phyloP scores from a whole-genome alignment of 2,888 invertebrate genomes.

The Mellilla xanthometata region DNA sequence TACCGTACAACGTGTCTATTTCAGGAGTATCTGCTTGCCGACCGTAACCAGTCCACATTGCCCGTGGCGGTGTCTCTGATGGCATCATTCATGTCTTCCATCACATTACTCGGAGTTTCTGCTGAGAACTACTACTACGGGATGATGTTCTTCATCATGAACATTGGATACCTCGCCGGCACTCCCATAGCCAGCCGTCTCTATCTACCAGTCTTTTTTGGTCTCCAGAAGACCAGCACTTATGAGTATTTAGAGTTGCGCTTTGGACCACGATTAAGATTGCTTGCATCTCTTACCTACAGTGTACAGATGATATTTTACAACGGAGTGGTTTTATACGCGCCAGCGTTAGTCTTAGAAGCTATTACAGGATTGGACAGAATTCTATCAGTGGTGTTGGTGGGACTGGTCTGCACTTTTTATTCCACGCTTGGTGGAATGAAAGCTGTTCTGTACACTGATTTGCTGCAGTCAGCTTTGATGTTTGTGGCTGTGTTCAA shows the following conservation, averaged over 20 bases:
- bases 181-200: conserved; percentile 90
- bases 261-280: conserved; percentile 89
- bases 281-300: conserved; percentile 92
- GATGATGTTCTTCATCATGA: conserved; percentile 90
- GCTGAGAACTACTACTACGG: conserved; percentile 93
- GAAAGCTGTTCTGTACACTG: conserved; percentile 94
- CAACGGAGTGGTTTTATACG: conserved; percentile 95
- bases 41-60: conserved; percentile 88
- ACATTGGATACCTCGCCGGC: conserved; percentile 89
- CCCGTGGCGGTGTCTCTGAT: conserved; percentile 94
- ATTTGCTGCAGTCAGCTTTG: conserved; percentile 91
- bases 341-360: conserved; percentile 94
- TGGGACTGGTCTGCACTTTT: conserved; percentile 91
- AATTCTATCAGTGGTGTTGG: conserved; percentile 87
- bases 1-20: conserved; percentile 30
- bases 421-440: conserved; percentile 95
- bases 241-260: conserved; percentile 96
- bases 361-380: conserved; percentile 90
- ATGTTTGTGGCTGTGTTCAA: conserved; percentile 93
- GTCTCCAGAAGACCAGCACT: conserved; percentile 90
- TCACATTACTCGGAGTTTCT: conserved; percentile 94
- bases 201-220: conserved; percentile 93
- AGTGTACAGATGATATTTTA: conserved; percentile 94
- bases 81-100: conserved; percentile 96
- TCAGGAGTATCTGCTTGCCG: conserved; percentile 92